A percentile compares a stretch with the other conserved stretches of the same genome.
phyloP scores from a whole-genome alignment of 2,888 invertebrate genomes.

The Odontocerum albicorne region DNA sequence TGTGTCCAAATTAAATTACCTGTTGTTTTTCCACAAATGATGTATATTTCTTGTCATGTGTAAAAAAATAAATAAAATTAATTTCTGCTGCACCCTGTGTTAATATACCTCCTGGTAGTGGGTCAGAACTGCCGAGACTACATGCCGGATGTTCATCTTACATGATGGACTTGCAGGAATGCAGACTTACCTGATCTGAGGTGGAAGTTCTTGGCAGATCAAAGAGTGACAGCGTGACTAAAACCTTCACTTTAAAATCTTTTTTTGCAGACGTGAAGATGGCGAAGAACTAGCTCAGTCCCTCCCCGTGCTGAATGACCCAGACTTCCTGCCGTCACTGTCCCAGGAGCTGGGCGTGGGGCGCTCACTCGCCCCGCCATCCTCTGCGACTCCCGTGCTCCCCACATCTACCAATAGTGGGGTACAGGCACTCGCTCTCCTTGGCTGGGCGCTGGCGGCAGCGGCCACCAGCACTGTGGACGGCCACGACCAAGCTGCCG shows the following conservation, averaged over 20 bases:
- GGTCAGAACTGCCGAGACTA: too few species aligned
- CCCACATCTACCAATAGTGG: constrained; percentile 39
- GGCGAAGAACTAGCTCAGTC: constrained; percentile 71
- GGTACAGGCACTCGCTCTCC: constrained; percentile 63
- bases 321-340: constrained; percentile 57
- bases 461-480: constrained; percentile 63
- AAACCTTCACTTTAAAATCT: not conserved
- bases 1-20: too few species aligned
- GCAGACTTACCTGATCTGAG: too few species aligned
- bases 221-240: not conserved
- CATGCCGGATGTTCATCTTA: too few species aligned
- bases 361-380: constrained; percentile 47
- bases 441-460: constrained; percentile 71
- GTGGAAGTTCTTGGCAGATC: not conserved
- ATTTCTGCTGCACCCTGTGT: too few species aligned
- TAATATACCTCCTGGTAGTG: too few species aligned
- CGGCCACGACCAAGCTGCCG: constrained; percentile 79
- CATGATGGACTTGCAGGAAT: too few species aligned
- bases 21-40: too few species aligned
- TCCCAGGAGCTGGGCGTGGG: constrained; percentile 54
- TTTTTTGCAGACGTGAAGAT: constrained; percentile 62
- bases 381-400: not conserved
- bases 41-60: too few species aligned
- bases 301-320: constrained; percentile 66
- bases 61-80: too few species aligned